Base-by-base conservation (phyloP, 2,797 vertebrate species). In the Choloepus didactylus region DNA sequence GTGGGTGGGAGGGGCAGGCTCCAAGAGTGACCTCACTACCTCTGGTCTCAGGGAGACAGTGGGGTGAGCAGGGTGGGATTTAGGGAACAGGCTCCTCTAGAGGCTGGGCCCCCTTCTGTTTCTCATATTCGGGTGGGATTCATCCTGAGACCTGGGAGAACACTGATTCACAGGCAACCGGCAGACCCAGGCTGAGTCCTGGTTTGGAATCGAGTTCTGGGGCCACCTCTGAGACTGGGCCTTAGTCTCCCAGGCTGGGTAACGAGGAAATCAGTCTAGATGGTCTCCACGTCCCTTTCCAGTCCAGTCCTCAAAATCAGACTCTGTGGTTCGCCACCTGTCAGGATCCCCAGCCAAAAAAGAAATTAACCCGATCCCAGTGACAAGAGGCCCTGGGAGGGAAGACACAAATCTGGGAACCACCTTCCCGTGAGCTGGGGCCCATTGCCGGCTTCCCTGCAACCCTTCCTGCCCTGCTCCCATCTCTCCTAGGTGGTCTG, bases 321-420 rank as follows among this genome's bases (percentile, higher is more conserved):
- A 89, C 35, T 87, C 83, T 60, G 51, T 46, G 62, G 64, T 44
- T 2, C 6, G 31, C 83, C 94, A 94, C 96, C 96, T 96, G 94
- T 96, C 90, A 27, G 75, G 60, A 91, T 49, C 82, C 49, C 44
- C 56, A 21, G 93, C 85, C 96, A 94, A 73, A 81, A 83, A 94
- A 95, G 95, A 93, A 93, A 87, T 60, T 0, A 95, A 79, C 51
- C 16, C 2, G 49, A 84, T 92, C 83, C 83, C 80, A 27, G 0
- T 0, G 60, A 87, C 64, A 21, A 60, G 66, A 81, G 77, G 83
- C 93, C 90, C 14, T 15, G 64, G 81, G 35, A 59, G 54, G 92
- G 94, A n/a, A 19, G 59, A 56, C 7, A 0, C 4, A 77, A 38
- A 41, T 60, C 62, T 90, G 3, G 10, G 66, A 80, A 31, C 70